A percentile compares a stretch with the other conserved stretches of the same genome.
These are phyloP conservation scores for Molanna angustata DNA, from an alignment of 2,888 invertebrate genomes.

Conservation along the genomic window DNA sequence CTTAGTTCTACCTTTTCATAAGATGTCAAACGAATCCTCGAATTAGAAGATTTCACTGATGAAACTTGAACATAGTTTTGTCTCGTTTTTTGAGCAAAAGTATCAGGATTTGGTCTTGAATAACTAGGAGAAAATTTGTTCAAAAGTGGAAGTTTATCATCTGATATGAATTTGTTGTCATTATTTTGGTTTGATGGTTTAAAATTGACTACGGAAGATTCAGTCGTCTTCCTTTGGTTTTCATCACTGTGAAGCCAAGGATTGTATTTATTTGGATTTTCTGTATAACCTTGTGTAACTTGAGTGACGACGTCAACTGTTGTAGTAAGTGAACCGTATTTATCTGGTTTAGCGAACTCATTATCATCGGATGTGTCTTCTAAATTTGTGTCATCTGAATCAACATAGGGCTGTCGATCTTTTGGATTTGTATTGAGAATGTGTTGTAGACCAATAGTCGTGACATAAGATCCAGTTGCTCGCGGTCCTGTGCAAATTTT, in stretches of 20 bases:
- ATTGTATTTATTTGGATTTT: not conserved
- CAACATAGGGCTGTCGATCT: no score
- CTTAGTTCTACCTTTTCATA: not conserved
- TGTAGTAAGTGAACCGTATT: not conserved
- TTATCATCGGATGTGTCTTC: not conserved
- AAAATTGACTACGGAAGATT: no score
- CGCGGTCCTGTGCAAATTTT: slow-evolving; percentile 40
- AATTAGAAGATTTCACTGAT: no score
- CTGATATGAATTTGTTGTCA: no score
- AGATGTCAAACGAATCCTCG: no score
- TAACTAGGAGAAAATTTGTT: no score
- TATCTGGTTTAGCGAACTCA: not conserved
- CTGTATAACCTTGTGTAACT: not conserved
- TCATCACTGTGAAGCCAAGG: slow-evolving; percentile 1
- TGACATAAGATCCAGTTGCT: slow-evolving; percentile 37
- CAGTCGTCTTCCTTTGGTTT: no score
- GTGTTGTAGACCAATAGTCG: slow-evolving; percentile 41
- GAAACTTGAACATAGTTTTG: no score
- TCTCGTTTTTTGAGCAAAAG: no score
- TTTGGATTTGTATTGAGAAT: slow-evolving; percentile 2
- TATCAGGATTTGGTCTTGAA: slow-evolving; percentile 4
- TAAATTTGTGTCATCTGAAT: not conserved
- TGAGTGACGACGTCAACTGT: not conserved
- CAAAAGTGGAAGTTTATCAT: no score
- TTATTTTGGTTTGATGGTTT: no score